Percentiles rank a stretch among this genome's conserved stretches.
These are phyloP conservation scores for Myanophis thanlyinensis DNA, from an alignment of 2,113 vertebrate species.

Conservation along the genomic window DNA sequence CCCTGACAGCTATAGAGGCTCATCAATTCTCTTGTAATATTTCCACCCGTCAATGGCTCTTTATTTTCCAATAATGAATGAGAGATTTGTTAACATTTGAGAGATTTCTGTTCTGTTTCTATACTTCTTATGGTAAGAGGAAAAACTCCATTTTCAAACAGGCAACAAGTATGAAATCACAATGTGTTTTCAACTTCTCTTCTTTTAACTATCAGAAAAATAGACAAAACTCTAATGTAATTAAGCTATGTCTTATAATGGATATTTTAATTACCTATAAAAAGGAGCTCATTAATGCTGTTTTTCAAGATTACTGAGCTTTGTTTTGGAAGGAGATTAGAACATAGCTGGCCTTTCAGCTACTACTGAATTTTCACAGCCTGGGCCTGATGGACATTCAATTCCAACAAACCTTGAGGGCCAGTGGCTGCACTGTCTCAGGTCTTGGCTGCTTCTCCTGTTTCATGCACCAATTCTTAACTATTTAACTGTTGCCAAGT, in stretches of 20 bases:
- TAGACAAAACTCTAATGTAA: not conserved
- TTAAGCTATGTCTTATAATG: not conserved
- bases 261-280: not conserved
- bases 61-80: not conserved
- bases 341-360: not conserved
- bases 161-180: not conserved
- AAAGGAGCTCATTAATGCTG: rapidly evolving
- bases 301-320: not conserved
- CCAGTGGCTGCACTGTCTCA: not conserved
- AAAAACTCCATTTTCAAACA: not conserved
- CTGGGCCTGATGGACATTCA: not conserved
- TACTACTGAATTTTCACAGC: not conserved
- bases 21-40: not conserved
- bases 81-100: not conserved
- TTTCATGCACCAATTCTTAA: rapidly evolving
- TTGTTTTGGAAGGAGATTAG: not conserved
- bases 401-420: not conserved
- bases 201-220: not conserved
- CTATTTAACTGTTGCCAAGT: not conserved
- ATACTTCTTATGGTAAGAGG: not conserved
- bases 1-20: not conserved
- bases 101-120: not conserved
- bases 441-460: rapidly evolving
- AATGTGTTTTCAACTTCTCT: not conserved
- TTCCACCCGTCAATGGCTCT: not conserved